phyloP scores from a whole-genome alignment of 2,888 invertebrate species.

The Campaea margaritaria region DNA sequence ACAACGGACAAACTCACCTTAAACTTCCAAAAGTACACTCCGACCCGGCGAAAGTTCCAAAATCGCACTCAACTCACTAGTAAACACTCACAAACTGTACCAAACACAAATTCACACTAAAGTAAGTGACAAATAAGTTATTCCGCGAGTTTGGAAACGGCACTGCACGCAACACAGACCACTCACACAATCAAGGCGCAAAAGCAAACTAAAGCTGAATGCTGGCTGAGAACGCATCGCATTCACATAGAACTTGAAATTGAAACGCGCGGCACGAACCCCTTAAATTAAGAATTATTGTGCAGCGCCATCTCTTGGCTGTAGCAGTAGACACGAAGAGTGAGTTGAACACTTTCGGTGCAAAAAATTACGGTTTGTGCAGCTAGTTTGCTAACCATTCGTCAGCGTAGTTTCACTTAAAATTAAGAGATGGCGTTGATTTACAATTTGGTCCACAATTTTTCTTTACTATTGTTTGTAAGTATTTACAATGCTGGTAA shows the following conservation, averaged over 20 bases:
- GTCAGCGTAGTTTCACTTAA: conserved; percentile 5
- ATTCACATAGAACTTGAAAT: conserved; percentile 1
- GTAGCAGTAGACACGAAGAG: too few species aligned
- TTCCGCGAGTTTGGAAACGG: conserved; percentile 67
- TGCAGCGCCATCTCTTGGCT: conserved; percentile 30
- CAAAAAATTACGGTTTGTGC: too few species aligned
- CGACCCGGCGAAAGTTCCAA: conserved; percentile 50
- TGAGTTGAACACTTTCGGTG: too few species aligned
- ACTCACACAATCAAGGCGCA: conserved; percentile 55
- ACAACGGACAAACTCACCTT: conserved; percentile 67
- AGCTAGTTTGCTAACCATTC: too few species aligned
- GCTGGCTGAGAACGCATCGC: conserved; percentile 8
- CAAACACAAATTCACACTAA: conserved; percentile 59
- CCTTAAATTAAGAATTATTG: background rate
- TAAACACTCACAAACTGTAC: conserved; percentile 57
- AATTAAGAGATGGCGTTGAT: conserved; percentile 25
- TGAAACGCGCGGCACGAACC: background rate
- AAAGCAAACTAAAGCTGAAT: conserved; percentile 65
- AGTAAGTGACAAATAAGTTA: conserved; percentile 70
- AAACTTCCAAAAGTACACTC: conserved; percentile 54
- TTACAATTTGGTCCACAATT: background rate
- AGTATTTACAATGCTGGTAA: too few species aligned
- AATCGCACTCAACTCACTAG: conserved; percentile 52
- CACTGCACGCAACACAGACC: conserved; percentile 51
- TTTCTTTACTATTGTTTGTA: too few species aligned